phyloP scores from a whole-genome alignment of 2,797 vertebrate species.

The Aldrovandia affinis region DNA sequence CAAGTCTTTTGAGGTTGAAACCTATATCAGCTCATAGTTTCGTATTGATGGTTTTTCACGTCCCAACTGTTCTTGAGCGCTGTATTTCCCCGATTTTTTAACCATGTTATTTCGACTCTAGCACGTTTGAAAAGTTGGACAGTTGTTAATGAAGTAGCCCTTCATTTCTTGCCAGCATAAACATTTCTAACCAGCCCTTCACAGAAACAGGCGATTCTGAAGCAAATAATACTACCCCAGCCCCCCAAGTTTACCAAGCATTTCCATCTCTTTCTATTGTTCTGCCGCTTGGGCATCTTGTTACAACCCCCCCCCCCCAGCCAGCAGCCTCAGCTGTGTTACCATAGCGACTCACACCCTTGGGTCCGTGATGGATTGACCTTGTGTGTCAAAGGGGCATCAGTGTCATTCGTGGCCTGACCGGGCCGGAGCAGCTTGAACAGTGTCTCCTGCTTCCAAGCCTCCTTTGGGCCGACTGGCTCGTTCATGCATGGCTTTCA shows the following conservation, averaged over 20 bases:
- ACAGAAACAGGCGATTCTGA: not conserved
- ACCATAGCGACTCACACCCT: conserved; percentile 45
- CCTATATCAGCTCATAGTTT: not conserved
- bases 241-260: not conserved
- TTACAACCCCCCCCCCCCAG: not conserved
- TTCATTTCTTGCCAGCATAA: too few relatives aligned
- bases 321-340: not conserved
- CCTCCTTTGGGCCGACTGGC: not conserved
- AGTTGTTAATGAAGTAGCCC: too few relatives aligned
- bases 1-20: not conserved
- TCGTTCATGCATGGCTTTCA: not conserved
- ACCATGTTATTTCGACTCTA: too few relatives aligned
- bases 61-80: too few relatives aligned
- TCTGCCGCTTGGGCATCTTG: not conserved
- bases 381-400: conserved; percentile 47
- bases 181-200: too few relatives aligned
- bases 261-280: conserved; percentile 10
- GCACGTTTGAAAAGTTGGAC: too few relatives aligned
- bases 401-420: conserved; percentile 45
- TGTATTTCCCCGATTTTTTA: too few relatives aligned
- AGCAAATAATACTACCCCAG: not conserved
- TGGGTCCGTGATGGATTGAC: conserved; percentile 48
- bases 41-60: not conserved
- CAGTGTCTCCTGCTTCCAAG: not conserved
- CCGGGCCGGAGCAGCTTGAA: not conserved